Evolutionary conservation across 2,113 vertebrate species (phyloP), one percentile per base, ranked within the genome.

Genomic region (Phycodurus eques): DNA sequence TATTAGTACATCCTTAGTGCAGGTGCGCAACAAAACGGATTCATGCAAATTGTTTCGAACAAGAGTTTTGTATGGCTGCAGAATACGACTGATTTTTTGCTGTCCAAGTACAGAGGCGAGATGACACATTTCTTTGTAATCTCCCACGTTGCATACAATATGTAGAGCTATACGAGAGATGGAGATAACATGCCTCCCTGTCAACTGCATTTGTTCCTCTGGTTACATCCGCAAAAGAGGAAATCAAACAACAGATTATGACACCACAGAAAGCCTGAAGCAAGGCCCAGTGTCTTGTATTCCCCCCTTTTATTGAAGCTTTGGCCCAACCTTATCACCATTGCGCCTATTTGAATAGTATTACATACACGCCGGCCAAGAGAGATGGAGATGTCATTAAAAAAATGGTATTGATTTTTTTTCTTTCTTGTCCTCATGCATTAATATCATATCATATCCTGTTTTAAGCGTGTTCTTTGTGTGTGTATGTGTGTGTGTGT

Each of bases 241-340:
- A 82, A 85, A 85, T 87, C 87, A 83, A 89, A 88, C 86, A 88
- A 85, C 77, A 82, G 83, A 80, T 88, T 80, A 84, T 89, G 87
- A 79, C 81, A 73, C 71, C 35, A 47, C 64, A 74, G 76, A 84
- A 71, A 73, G 82, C 86, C 85, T 80, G 68, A 53, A 88, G 89
- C 76, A 0, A 87, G 79, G 71, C 79, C 75, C 78, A 62, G 54
- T 59, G 67, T 81, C 71, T 72, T 68, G 75, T 56, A 42, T 39
- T 62, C 65, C 66, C 70, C 75, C 66, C 61, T 75, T 74, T 72
- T 65, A 73, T 39, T 73, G 79, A 76, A 78, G 71, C 65, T 70
- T 75, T 69, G 77, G 77, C 83, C 85, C 85, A 84, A 78, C 80
- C 81, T 88, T 78, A 85, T 85, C 80, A 78, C 68, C 81, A 77